Base-by-base conservation (phyloP, 2,888 invertebrate species). In the Notodonta dromedarius region DNA sequence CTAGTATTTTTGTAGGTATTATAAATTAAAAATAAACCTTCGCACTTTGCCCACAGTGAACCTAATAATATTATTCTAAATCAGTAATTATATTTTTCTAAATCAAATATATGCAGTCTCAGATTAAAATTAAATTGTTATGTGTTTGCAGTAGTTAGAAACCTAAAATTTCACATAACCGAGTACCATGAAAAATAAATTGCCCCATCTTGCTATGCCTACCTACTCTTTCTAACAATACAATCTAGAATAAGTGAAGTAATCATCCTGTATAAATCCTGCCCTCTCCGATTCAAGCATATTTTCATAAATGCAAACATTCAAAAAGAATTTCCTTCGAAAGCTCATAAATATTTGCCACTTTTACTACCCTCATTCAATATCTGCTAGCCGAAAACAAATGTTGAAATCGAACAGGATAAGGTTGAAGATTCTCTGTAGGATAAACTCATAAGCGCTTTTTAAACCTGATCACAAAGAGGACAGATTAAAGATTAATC, bases 291-390 rank as follows among this genome's bases (percentile, higher is more conserved):
- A 88, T 87, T 88, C 83, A 83, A 92, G 91, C 93, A 93, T 93
- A 93, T 93, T 93, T 93, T 92, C 91, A 93, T 93, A 93, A 93
- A 93, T 93, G 93, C 93, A 92, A 93, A 93, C 92, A 92, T 89
- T 92, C 88, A 85, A 82, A 90, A 93, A 92, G 91, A 92, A 91
- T 91, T 93, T 91, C 88, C 90, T 91, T 89, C 87, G 85, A 91
- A 92, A 91, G 91, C 90, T 91, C 93, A 92, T 93, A 93, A 93
- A 93, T 93, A 93, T 91, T 89, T 85, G 87, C 91, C 90, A 90
- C 89, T 92, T 91, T 91, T 90, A 90, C 88, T 88, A 83, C 86
- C 85, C 79, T 84, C 79, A 80, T 75, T 69, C 67, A 69, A 64
- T 65, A 62, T 50, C 55, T 13, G 54, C 14, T 71, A 66, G 57